Conservation (phyloP, 2,797 vertebrate species). For the Harpagifer antarcticus region DNA sequence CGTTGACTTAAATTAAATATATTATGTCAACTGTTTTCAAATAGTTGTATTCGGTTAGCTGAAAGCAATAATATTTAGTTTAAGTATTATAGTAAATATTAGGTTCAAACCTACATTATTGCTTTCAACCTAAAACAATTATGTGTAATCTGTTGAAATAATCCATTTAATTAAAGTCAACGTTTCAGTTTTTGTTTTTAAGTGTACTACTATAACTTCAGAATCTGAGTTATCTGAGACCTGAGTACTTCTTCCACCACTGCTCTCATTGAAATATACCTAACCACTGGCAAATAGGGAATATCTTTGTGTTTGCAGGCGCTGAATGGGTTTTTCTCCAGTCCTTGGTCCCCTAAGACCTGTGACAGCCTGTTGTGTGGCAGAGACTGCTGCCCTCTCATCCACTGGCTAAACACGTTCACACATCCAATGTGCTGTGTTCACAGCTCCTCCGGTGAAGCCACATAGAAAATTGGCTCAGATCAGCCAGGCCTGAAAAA, state of each 20-base stretch:
- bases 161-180: too few species aligned
- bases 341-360: slow-evolving; percentile 40
- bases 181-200: too few species aligned
- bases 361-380: slow-evolving; percentile 54
- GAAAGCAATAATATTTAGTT: too few species aligned
- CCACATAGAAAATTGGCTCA: slow-evolving; percentile 70
- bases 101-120: too few species aligned
- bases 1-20: too few species aligned
- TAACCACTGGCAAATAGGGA: neutral
- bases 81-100: too few species aligned
- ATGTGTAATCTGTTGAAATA: too few species aligned
- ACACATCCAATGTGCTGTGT: slow-evolving; percentile 70
- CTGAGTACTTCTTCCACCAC: too few species aligned
- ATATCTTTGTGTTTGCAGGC: slow-evolving; percentile 27
- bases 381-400: slow-evolving; percentile 41
- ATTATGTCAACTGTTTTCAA: too few species aligned
- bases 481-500: slow-evolving; percentile 66
- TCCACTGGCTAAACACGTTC: slow-evolving; percentile 61
- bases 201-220: too few species aligned
- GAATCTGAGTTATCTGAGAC: neutral
- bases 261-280: slow-evolving; percentile 16
- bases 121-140: too few species aligned
- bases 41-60: too few species aligned
- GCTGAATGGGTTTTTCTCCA: slow-evolving; percentile 27
- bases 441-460: slow-evolving; percentile 60